phyloP scores from a whole-genome alignment of 2,888 invertebrate species.

The Morpho achilles region DNA sequence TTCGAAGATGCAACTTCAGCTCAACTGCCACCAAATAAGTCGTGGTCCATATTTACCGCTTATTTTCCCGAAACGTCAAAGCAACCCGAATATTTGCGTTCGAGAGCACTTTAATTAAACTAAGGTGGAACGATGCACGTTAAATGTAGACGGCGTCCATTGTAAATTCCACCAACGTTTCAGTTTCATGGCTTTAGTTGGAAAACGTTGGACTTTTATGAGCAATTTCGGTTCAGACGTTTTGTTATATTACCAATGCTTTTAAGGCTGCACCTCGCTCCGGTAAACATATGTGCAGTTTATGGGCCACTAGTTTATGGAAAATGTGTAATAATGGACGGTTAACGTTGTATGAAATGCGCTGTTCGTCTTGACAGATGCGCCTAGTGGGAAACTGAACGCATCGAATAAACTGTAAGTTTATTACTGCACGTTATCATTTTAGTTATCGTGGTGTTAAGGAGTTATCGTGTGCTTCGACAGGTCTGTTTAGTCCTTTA shows the following conservation, averaged over 20 bases:
- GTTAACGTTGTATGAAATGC: slow-evolving; percentile 42
- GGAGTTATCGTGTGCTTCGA: too few species aligned
- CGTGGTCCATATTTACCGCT: background rate
- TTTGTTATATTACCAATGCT: slow-evolving; percentile 81
- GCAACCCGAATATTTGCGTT: slow-evolving; percentile 31
- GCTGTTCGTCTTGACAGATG: slow-evolving; percentile 40
- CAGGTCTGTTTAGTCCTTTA: too few species aligned
- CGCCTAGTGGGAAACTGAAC: slow-evolving; percentile 38
- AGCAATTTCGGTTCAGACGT: slow-evolving; percentile 79
- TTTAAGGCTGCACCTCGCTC: slow-evolving; percentile 76
- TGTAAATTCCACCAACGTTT: slow-evolving; percentile 75
- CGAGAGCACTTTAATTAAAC: slow-evolving; percentile 71
- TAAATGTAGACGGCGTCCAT: slow-evolving; percentile 73
- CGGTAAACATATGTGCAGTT: slow-evolving; percentile 75
- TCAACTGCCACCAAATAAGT: too few species aligned
- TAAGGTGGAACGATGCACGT: slow-evolving; percentile 68
- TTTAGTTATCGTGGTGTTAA: too few species aligned
- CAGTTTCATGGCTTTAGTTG: slow-evolving; percentile 78
- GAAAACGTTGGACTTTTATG: slow-evolving; percentile 79
- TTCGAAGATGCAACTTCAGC: too few species aligned
- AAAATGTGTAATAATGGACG: slow-evolving; percentile 62
- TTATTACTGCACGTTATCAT: slow-evolving; percentile 1
- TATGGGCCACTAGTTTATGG: slow-evolving; percentile 71
- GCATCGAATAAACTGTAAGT: slow-evolving; percentile 8
- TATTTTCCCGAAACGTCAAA: slow-evolving; percentile 14